Conservation (phyloP, 2,113 vertebrate species). For the Nettapus auritus region DNA sequence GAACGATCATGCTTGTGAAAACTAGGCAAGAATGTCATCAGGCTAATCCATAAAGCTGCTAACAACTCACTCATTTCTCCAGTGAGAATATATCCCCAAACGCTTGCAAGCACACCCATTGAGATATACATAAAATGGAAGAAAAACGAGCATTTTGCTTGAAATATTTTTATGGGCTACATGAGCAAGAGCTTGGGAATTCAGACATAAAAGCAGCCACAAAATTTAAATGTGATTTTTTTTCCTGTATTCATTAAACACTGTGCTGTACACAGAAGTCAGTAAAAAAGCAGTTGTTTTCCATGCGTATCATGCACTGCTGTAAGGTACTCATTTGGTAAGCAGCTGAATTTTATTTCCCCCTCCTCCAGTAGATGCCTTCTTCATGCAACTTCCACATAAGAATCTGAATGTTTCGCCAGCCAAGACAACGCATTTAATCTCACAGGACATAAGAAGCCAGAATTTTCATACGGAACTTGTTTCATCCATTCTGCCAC, state of each 20-base stretch:
- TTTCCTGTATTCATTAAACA: background rate
- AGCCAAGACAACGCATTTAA: background rate
- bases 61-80: background rate
- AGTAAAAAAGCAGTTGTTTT: background rate
- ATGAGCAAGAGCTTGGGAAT: background rate
- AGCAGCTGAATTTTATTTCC: background rate
- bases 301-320: background rate
- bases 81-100: background rate
- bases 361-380: background rate
- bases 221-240: background rate
- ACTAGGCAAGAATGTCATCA: background rate
- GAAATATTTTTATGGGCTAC: background rate
- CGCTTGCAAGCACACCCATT: background rate
- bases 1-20: background rate
- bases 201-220: background rate
- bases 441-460: background rate
- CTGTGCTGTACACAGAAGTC: accelerated
- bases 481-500: background rate
- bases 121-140: background rate
- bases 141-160: background rate
- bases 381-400: background rate
- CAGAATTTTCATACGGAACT: background rate
- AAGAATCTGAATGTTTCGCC: background rate
- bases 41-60: background rate
- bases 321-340: background rate